These are phyloP conservation scores for Falco peregrinus DNA, from an alignment of 2,797 vertebrate genomes.

Conservation along the genomic window DNA sequence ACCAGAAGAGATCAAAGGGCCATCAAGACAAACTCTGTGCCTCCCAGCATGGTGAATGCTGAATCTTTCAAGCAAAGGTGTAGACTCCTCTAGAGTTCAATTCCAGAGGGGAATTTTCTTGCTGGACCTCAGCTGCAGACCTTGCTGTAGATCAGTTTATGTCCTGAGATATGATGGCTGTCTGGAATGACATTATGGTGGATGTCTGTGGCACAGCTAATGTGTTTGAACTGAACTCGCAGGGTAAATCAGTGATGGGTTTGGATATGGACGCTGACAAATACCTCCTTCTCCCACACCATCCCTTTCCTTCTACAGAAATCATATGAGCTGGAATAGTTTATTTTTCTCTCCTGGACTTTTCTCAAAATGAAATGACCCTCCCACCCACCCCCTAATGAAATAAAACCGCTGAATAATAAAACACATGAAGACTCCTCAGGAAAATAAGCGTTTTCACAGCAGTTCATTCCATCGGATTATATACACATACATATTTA, in stretches of 20 bases:
- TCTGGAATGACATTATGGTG: background rate
- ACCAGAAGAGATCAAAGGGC: background rate
- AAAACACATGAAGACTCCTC: slow-evolving; percentile 38
- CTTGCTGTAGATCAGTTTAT: background rate
- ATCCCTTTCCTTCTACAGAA: background rate
- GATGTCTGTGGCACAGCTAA: background rate
- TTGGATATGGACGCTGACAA: background rate
- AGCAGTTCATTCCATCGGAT: background rate
- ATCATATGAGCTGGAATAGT: background rate
- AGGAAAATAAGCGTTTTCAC: slow-evolving; percentile 47
- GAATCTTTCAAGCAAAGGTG: background rate
- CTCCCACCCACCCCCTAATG: background rate
- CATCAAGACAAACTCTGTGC: background rate
- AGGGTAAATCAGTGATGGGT: background rate
- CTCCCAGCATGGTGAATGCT: background rate
- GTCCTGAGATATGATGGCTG: background rate
- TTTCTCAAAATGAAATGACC: slow-evolving; percentile 11
- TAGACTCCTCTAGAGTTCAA: background rate
- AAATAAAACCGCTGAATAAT: slow-evolving; percentile 60
- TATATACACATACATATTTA: background rate
- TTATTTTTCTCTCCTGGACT: slow-evolving; percentile 2
- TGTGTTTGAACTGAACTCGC: background rate
- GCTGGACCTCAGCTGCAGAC: background rate
- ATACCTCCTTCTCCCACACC: background rate
- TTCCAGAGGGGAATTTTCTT: background rate